phyloP scores from a whole-genome alignment of 2,113 vertebrate species.

The Gymnobelideus leadbeateri region DNA sequence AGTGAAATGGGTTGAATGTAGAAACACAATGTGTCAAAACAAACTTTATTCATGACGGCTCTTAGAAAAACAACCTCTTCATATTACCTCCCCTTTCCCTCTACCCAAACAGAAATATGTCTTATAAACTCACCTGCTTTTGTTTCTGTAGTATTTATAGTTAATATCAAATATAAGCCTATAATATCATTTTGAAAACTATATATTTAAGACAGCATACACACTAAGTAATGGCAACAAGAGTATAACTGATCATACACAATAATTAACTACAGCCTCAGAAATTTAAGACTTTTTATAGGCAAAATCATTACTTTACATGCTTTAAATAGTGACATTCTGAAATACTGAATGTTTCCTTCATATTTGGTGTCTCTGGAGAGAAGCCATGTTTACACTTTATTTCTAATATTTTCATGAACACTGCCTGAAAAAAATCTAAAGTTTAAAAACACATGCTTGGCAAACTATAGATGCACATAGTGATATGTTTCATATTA shows the following conservation, averaged over 20 bases:
- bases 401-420: constrained; percentile 55
- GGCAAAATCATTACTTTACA: not conserved
- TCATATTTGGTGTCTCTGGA: constrained; percentile 2
- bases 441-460: constrained; percentile 36
- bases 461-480: not conserved
- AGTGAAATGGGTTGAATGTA: not conserved
- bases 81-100: too few species aligned
- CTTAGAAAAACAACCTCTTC: not conserved
- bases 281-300: constrained; percentile 3
- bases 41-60: constrained; percentile 9
- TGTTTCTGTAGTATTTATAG: not conserved
- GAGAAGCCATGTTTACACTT: constrained; percentile 20
- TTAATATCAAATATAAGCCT: not conserved
- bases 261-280: not conserved
- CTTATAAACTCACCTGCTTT: not conserved
- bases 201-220: not conserved
- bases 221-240: not conserved
- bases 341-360: constrained; percentile 15
- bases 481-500: not conserved
- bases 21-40: not conserved
- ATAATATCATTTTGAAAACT: constrained; percentile 9
- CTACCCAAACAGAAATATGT: not conserved
- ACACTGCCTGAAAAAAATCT: constrained; percentile 12
- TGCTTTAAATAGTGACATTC: constrained; percentile 13
- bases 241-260: not conserved